A percentile compares a stretch with the other conserved stretches of the same genome.
Evolutionary conservation across 1,140 invertebrate species (phyloP).

Genomic region (Bilobella aurantiaca): DNA sequence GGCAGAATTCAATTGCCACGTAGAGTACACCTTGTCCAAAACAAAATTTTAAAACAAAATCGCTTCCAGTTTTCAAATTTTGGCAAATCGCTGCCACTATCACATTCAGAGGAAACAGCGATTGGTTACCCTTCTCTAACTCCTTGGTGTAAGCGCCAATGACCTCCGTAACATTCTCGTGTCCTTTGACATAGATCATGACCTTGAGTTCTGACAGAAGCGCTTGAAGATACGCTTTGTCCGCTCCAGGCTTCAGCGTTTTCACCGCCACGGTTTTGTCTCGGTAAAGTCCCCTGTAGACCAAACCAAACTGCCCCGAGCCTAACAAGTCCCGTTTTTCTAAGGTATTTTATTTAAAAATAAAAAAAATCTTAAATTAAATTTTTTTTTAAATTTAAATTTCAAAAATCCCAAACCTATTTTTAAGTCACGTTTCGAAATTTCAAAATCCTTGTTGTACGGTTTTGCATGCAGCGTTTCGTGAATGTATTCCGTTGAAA

Average conservation of each 20-base stretch:
- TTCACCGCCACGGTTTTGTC: constrained; percentile 36
- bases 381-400: background rate
- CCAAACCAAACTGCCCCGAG: constrained; percentile 47
- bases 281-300: constrained; percentile 39
- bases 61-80: background rate
- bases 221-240: constrained; percentile 10
- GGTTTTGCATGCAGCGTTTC: background rate
- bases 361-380: background rate
- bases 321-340: constrained; percentile 37
- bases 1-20: background rate
- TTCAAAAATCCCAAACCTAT: background rate
- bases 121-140: constrained; percentile 5
- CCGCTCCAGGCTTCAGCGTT: constrained; percentile 3
- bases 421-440: background rate
- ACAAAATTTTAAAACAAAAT: background rate
- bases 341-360: background rate
- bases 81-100: background rate
- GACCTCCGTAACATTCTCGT: constrained; percentile 11
- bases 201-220: constrained; percentile 17
- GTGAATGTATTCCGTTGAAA: background rate
- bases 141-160: constrained; percentile 13
- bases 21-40: background rate
- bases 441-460: constrained; percentile 9
- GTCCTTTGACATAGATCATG: constrained; percentile 13
- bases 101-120: background rate